A percentile compares a stretch with the other conserved stretches of the same genome.
These are phyloP conservation scores for Polypterus senegalus DNA, from an alignment of 2,113 vertebrate species.

Conservation along the genomic window DNA sequence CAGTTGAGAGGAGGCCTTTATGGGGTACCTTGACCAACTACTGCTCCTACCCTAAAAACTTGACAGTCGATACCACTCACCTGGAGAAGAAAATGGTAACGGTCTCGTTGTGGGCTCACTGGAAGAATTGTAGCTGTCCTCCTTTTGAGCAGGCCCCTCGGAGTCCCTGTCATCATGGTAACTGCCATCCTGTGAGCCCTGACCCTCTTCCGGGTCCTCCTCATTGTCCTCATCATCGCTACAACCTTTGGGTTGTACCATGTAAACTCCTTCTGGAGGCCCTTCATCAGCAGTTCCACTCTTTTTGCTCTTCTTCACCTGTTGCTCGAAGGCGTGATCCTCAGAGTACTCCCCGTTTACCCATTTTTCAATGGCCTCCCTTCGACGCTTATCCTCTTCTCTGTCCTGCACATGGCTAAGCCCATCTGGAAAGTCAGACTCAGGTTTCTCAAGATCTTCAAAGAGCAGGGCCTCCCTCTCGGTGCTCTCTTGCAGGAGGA, in stretches of 20 bases:
- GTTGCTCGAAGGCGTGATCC: slow-evolving; percentile 44
- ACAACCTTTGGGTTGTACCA: slow-evolving; percentile 94
- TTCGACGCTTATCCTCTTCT: slow-evolving; percentile 85
- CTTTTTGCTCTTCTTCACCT: slow-evolving; percentile 40
- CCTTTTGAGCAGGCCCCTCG: slow-evolving; percentile 57
- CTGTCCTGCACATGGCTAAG: slow-evolving; percentile 54
- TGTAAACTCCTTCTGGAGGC: slow-evolving; percentile 89
- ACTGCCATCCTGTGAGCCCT: slow-evolving; percentile 51
- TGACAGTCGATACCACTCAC: slow-evolving; percentile 24
- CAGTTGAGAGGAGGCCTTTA: background rate
- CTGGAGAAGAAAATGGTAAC: slow-evolving; percentile 46
- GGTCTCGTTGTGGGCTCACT: slow-evolving; percentile 38
- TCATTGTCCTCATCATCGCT: slow-evolving; percentile 83
- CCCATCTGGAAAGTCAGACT: slow-evolving; percentile 54
- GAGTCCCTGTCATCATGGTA: slow-evolving; percentile 64
- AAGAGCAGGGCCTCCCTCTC: slow-evolving; percentile 64
- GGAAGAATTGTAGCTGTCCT: slow-evolving; percentile 44
- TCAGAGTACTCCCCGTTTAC: slow-evolving; percentile 93
- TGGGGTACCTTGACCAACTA: background rate
- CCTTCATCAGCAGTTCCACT: slow-evolving; percentile 48
- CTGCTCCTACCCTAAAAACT: background rate
- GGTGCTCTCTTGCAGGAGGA: slow-evolving; percentile 52
- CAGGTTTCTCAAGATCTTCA: slow-evolving; percentile 47
- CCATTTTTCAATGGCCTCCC: slow-evolving; percentile 97
- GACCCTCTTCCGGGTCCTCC: slow-evolving; percentile 47